Base-by-base conservation (phyloP, 2,113 vertebrate genomes). In the Propithecus coquereli region DNA sequence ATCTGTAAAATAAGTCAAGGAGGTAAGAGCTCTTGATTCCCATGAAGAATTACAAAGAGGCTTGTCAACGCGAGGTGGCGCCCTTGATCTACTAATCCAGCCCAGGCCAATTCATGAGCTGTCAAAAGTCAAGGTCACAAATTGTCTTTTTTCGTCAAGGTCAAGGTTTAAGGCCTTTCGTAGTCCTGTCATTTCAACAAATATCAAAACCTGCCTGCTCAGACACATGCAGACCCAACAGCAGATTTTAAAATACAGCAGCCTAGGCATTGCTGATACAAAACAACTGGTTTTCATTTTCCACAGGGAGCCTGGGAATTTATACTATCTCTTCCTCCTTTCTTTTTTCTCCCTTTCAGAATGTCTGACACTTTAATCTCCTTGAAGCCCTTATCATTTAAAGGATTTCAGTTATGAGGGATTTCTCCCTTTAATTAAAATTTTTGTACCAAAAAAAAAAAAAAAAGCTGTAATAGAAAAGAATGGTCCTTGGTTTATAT, bases 71-170 rank as follows among this genome's bases (percentile, higher is more conserved):
- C 98, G 59, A 99, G 99, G 98, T 99, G 99, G 99, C 99, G 98
- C 98, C 95, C 98, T 99, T 98, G 98, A 98, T 98, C 98, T 97
- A 98, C 97, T 95, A 98, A 99, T 99, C 96, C 95, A 30, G 88
- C 82, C 68, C 11, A 98, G 97, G 87, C 94, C 98, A 96, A 97
- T 95, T 96, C 87, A 47, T 95, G 98, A 98, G 98, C 98, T 99
- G 98, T 99, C 98, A 99, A 98, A 98, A 98, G 99, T 98, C 99
- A 99, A 99, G 99, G 99, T 99, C 99, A 99, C 98, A 98, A 98
- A 99, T 98, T 97, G 98, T 96, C 96, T 97, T 94, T 98, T 98
- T 98, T 98, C 63, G 27, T 98, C 99, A 99, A 99, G 99, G 99
- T 99, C 99, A 99, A 99, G 99, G 98, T 99, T 99, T 98, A 98